Evolutionary conservation across 2,797 vertebrate genomes (phyloP), one percentile per base, ranked within the genome.

Genomic region (Liasis olivaceus): DNA sequence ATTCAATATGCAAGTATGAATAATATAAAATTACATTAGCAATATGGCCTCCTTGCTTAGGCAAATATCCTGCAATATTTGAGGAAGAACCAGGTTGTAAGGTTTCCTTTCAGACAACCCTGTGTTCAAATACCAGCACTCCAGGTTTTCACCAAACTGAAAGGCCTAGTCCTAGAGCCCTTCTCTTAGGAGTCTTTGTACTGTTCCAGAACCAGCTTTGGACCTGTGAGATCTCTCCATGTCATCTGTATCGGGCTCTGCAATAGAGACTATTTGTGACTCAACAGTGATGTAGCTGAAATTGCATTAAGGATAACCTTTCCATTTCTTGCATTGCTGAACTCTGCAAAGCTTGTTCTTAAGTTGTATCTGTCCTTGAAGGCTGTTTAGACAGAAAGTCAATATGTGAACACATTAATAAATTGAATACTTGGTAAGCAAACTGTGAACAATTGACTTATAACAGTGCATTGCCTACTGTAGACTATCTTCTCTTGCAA

Each of bases 21-120:
- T 94, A 96, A 95, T 93, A 94, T 81, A 96, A 95, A 89, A 93
- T 94, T 91, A 89, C 84, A 93, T 95, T 94, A 95, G 84, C 90
- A 91, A 95, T 93, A 60, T 8, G 54, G 92, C 84, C 90, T 90
- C 31, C 72, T 93, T 77, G 92, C 24, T 95, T 94, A 95, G 59
- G 42, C 89, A 72, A 91, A 89, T 92, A 81, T 84, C 81, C 63
- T 92, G 85, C 15, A 59, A 62, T 91, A 56, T 81, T 90, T 26
- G 11, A 95, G 92, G 88, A 14, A 72, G 66, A 14, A 0, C 9
- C 9, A 17, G 36, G 1, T 2, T 85, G 0, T 89, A 87, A 59
- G 31, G 9, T 63, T 91, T 85, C 94, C 63, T 92, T 60, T 58
- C 17, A 54, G 26, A 92, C 85, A 59, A 91, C 22, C 59, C 31